Evolutionary conservation across 2,113 vertebrate species (phyloP).

Genomic region (Otolemur garnettii): DNA sequence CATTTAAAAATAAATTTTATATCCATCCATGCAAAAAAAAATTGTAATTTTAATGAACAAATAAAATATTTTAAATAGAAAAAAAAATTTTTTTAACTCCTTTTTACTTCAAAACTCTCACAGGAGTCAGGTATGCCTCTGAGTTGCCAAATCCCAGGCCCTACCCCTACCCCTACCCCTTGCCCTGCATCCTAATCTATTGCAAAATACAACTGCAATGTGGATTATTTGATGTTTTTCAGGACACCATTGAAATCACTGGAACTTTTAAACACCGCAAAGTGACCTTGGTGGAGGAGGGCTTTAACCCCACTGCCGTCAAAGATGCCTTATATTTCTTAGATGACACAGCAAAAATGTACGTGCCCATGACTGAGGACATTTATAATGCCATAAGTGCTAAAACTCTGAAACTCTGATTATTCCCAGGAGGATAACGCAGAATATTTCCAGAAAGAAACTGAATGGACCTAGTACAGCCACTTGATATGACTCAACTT

Average conservation of each 20-base stretch:
- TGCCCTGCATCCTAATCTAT: background rate
- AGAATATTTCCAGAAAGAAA: background rate
- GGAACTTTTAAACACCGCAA: constrained; percentile 93
- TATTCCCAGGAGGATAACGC: background rate
- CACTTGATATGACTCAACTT: constrained; percentile 42
- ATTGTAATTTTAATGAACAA: no score
- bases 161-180: background rate
- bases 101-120: background rate
- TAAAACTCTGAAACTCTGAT: constrained; percentile 82
- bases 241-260: constrained; percentile 88
- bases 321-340: constrained; percentile 90
- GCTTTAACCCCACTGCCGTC: constrained; percentile 89
- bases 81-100: background rate
- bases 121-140: background rate
- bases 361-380: constrained; percentile 90
- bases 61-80: no score
- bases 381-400: constrained; percentile 87
- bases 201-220: background rate
- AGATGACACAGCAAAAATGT: constrained; percentile 88
- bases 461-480: background rate
- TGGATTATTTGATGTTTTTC: constrained; percentile 67
- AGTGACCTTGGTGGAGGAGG: constrained; percentile 89
- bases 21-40: no score
- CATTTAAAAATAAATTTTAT: background rate
- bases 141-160: background rate